Evolutionary conservation across 35 echinoderm and acorn worm species (phyloP).

Genomic region (Lytechinus variegatus): DNA sequence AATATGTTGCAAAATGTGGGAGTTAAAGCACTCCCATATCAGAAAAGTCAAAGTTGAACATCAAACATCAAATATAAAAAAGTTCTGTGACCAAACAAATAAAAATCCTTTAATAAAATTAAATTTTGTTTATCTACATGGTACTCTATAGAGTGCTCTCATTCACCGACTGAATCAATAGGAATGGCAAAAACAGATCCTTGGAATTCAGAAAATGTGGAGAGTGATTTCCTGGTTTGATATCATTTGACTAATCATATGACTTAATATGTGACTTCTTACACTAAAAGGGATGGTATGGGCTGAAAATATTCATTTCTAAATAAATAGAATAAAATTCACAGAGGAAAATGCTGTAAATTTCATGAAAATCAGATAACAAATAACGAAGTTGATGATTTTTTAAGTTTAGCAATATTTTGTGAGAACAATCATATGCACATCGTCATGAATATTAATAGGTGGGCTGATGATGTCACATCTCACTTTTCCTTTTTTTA

Average conservation of each 20-base stretch:
- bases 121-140: background rate
- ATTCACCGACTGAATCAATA: background rate
- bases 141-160: background rate
- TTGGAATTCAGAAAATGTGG: background rate
- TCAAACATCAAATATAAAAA: background rate
- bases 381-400: too few species aligned
- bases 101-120: background rate
- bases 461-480: too few species aligned
- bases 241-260: background rate
- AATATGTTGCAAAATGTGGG: background rate
- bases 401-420: too few species aligned
- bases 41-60: background rate
- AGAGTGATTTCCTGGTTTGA: background rate
- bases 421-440: too few species aligned
- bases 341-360: too few species aligned
- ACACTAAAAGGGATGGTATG: too few species aligned
- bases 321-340: background rate
- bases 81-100: background rate
- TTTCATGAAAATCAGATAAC: too few species aligned
- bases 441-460: too few species aligned
- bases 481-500: too few species aligned
- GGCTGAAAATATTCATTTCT: background rate
- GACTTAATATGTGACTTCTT: background rate
- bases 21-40: background rate
- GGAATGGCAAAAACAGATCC: background rate